Base-by-base conservation (phyloP, 1,140 invertebrate species). In the Vanessa atalanta region DNA sequence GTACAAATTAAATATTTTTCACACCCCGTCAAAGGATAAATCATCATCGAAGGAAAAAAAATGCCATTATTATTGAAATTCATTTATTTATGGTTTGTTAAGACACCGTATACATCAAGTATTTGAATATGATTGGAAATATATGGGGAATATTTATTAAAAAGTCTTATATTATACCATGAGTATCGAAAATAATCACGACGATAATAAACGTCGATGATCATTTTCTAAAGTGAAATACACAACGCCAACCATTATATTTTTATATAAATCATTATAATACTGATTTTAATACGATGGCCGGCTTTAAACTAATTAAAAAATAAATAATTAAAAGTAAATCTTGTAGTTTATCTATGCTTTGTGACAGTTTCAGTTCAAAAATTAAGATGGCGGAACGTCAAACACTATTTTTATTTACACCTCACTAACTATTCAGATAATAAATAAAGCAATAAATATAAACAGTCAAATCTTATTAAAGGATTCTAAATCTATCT, bases 361-460 rank as follows among this genome's bases (percentile, higher is more conserved):
- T 16, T 37, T 72, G 50, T 65, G 63, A 72, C 43, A 47, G 57
- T 69, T 51, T 14, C 20, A 23, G 26, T 61, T 12, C 15, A 70
- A 57, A 65, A 70, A 31, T 31, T 43, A 75, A 75, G 68, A 75
- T 60, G 63, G 73, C 68, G 63, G 31, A 70, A 71, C 67, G 55
- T 66, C 48, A 20, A 70, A 61, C 53, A 70, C 47, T 73, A 71
- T 37, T 77, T 75, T 75, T 80, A 78, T 80, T 80, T 80, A 80
- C 76, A 80, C 69, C 53, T 72, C 55, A 67, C 71, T 77, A 80
- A 75, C 73, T 78, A 78, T 48, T 73, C 47, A 72, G 63, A 78
- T 75, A 81, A 81, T 79, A 79, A 81, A 81, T 81, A 81, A 72
- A 77, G 48, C 69, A 81, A 79, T 81, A 81, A 81, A 79, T 81